Conservation (phyloP, 2,888 invertebrate species). For the Drosophila paranaensis region DNA sequence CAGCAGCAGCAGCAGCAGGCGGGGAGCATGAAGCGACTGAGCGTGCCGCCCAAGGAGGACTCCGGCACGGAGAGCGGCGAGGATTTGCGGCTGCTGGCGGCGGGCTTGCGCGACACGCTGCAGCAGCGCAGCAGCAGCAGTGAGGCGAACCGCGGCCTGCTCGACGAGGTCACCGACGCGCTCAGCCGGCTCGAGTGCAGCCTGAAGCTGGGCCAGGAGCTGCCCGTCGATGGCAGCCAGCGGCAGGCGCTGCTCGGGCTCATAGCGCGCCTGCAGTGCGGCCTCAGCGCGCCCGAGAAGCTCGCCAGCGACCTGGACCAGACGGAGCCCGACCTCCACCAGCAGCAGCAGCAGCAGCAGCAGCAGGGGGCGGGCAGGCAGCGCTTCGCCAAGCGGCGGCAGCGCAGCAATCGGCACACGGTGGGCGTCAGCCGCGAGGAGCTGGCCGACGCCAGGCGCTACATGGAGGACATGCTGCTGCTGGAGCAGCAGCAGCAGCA, state of each 20-base stretch:
- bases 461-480: slow-evolving; percentile 88
- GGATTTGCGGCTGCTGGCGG: slow-evolving; percentile 87
- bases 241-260: slow-evolving; percentile 88
- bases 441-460: slow-evolving; percentile 90
- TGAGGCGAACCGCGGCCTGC: slow-evolving; percentile 87
- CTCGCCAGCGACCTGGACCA: slow-evolving; percentile 30
- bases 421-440: slow-evolving; percentile 94
- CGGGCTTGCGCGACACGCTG: slow-evolving; percentile 86
- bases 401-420: slow-evolving; percentile 90
- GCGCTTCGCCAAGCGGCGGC: slow-evolving; percentile 86
- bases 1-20: not conserved
- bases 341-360: not conserved
- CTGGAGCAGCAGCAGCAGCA: slow-evolving; percentile 78
- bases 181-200: slow-evolving; percentile 91
- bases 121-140: slow-evolving; percentile 84
- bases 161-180: slow-evolving; percentile 92
- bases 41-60: slow-evolving; percentile 86
- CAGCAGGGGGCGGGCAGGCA: slow-evolving; percentile 77
- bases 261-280: slow-evolving; percentile 89
- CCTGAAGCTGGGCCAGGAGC: slow-evolving; percentile 87
- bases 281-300: slow-evolving; percentile 84
- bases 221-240: slow-evolving; percentile 85
- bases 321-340: slow-evolving; percentile 65
- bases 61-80: slow-evolving; percentile 90
- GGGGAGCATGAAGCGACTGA: slow-evolving; percentile 64